Percentiles rank a stretch among this genome's conserved stretches.
phyloP scores from a whole-genome alignment of 1,140 invertebrate genomes.

The Gonatopus flavifemur region DNA sequence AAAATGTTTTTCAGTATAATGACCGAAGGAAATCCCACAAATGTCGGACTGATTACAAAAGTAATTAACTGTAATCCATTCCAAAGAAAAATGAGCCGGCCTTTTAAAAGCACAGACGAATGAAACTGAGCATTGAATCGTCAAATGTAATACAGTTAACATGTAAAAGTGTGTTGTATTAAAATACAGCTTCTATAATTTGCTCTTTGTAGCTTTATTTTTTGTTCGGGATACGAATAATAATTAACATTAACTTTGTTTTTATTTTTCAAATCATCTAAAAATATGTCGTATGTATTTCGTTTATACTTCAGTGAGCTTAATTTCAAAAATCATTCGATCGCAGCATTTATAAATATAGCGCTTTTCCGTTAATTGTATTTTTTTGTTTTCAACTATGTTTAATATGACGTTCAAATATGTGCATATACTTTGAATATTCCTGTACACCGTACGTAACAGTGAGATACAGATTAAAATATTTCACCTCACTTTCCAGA shows the following conservation, averaged over 20 bases:
- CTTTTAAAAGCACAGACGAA: slow-evolving; percentile 4
- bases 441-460: neutral
- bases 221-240: slow-evolving; percentile 1
- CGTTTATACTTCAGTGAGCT: slow-evolving; percentile 6
- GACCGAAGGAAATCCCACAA: too few relatives aligned
- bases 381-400: too few relatives aligned
- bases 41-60: too few relatives aligned
- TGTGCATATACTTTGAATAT: too few relatives aligned
- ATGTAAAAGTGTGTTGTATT: slow-evolving; percentile 38
- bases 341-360: slow-evolving; percentile 3
- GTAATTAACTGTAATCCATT: too few relatives aligned
- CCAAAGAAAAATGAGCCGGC: too few relatives aligned
- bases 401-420: too few relatives aligned
- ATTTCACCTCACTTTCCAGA: neutral
- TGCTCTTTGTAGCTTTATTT: neutral
- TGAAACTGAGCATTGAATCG: too few relatives aligned
- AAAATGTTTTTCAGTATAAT: too few relatives aligned
- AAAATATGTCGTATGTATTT: slow-evolving; percentile 44
- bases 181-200: slow-evolving; percentile 40
- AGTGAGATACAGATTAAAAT: neutral
- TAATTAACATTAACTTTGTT: slow-evolving; percentile 24
- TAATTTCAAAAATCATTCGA: neutral
- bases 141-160: slow-evolving; percentile 12
- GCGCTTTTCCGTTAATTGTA: neutral
- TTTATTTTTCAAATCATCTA: slow-evolving; percentile 39